These are phyloP conservation scores for Drosophila mimetica DNA, from an alignment of 2,888 invertebrate species.

Conservation along the genomic window DNA sequence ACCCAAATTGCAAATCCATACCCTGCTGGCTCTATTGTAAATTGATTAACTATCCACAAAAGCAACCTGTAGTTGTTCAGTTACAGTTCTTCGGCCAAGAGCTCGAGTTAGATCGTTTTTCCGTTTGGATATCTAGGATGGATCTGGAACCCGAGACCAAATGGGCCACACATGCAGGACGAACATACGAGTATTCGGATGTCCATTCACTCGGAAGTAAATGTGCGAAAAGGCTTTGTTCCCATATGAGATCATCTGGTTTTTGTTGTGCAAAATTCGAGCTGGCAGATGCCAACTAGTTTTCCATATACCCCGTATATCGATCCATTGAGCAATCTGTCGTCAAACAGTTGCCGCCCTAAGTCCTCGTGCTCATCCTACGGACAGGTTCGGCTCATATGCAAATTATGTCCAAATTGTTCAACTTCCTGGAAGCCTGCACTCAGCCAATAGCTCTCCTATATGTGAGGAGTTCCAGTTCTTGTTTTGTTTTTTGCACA, in stretches of 20 bases:
- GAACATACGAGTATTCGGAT: slow-evolving; percentile 3
- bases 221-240: slow-evolving; percentile 76
- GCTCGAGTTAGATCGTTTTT: slow-evolving; percentile 25
- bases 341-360: slow-evolving; percentile 77
- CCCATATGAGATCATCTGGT: slow-evolving; percentile 73
- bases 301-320: slow-evolving; percentile 15
- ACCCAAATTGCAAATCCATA: slow-evolving; percentile 28
- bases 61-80: slow-evolving; percentile 67
- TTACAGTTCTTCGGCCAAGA: slow-evolving; percentile 42
- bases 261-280: slow-evolving; percentile 59
- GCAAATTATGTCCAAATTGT: slow-evolving; percentile 77
- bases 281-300: slow-evolving; percentile 37
- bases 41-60: slow-evolving; percentile 63
- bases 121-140: slow-evolving; percentile 56
- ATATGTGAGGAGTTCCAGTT: slow-evolving; percentile 9
- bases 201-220: slow-evolving; percentile 73
- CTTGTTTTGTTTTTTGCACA: slow-evolving; percentile 52
- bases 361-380: slow-evolving; percentile 43
- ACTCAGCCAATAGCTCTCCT: slow-evolving; percentile 9
- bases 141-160: slow-evolving; percentile 40
- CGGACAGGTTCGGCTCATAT: slow-evolving; percentile 46
- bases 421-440: slow-evolving; percentile 65
- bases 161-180: slow-evolving; percentile 59
- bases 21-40: slow-evolving; percentile 57
- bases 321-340: slow-evolving; percentile 77